Conservation (phyloP, 2,888 invertebrate genomes). For the Agriopis leucophaearia region DNA sequence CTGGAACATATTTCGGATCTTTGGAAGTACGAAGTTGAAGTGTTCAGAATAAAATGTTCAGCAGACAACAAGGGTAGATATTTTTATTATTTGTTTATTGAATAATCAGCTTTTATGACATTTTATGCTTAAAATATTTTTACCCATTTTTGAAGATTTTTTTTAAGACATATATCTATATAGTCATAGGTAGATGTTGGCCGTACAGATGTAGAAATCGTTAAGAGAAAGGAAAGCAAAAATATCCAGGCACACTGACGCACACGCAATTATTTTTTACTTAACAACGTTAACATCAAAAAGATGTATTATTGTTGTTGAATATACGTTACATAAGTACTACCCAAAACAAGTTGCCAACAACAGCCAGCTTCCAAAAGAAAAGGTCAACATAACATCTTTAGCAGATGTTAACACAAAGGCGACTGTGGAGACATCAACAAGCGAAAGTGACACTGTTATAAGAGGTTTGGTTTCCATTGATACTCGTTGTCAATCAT, state of each 20-base stretch:
- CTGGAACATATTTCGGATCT: constrained; percentile 19
- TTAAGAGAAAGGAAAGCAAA: neutral
- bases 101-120: no score
- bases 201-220: no score
- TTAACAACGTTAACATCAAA: neutral
- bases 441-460: constrained; percentile 34
- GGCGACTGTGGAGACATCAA: constrained; percentile 28
- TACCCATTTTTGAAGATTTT: no score
- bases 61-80: no score
- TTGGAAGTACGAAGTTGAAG: neutral
- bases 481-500: constrained; percentile 47
- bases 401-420: constrained; percentile 33
- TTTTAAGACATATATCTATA: no score
- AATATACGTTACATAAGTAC: constrained; percentile 2
- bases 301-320: neutral
- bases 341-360: constrained; percentile 2
- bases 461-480: constrained; percentile 11
- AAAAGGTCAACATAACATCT: constrained; percentile 36
- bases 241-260: neutral
- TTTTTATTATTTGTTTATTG: no score
- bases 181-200: no score
- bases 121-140: no score
- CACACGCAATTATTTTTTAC: neutral
- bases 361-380: constrained; percentile 13
- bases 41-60: neutral